Evolutionary conservation across 2,888 invertebrate species (phyloP).

Genomic region (Elmis aenea): DNA sequence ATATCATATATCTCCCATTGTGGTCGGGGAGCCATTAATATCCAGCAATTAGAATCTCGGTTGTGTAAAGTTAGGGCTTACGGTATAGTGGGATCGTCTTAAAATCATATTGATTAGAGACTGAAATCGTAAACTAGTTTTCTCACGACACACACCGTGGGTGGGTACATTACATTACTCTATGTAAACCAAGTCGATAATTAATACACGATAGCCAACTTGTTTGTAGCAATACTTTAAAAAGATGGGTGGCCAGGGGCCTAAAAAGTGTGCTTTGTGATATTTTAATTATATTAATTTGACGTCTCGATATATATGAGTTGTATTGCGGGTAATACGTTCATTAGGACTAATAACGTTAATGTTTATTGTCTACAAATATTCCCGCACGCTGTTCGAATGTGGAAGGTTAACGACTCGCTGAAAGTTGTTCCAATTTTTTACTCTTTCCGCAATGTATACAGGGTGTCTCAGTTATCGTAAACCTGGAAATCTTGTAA

Average conservation of each 20-base stretch:
- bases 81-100: constrained; percentile 19
- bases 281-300: constrained; percentile 21
- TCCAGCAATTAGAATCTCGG: constrained; percentile 25
- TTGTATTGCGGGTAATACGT: not conserved
- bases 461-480: too few relatives aligned
- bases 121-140: constrained; percentile 15
- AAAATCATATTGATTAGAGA: constrained; percentile 19
- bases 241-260: constrained; percentile 20
- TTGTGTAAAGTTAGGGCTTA: constrained; percentile 19
- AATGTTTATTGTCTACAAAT: too few relatives aligned
- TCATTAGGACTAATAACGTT: too few relatives aligned
- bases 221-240: constrained; percentile 18
- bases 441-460: too few relatives aligned
- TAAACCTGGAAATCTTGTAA: too few relatives aligned
- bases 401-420: too few relatives aligned
- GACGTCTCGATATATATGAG: constrained; percentile 3
- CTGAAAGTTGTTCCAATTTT: too few relatives aligned
- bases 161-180: constrained; percentile 29
- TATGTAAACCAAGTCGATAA: constrained; percentile 22
- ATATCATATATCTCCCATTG: constrained; percentile 28
- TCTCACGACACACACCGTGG: constrained; percentile 29
- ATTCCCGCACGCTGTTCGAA: too few relatives aligned
- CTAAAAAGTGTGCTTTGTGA: constrained; percentile 17
- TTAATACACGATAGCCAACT: constrained; percentile 23
- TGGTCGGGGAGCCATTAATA: constrained; percentile 26